phyloP scores from a whole-genome alignment of 2,797 vertebrate species.

The Lagocephalus sceleratus region DNA sequence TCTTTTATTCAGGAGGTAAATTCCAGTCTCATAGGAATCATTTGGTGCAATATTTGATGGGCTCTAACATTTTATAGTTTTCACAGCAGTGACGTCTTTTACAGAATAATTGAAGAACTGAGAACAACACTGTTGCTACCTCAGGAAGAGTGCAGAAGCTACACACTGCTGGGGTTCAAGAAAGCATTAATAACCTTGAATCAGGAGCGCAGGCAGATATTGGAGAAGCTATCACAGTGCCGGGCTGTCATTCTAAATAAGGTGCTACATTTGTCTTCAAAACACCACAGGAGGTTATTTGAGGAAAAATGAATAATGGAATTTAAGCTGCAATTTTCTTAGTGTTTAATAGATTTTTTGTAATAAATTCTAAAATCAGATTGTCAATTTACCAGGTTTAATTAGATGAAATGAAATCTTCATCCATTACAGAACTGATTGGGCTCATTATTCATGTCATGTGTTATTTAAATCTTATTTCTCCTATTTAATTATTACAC shows the following conservation, averaged over 20 bases:
- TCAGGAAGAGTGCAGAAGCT: slow-evolving; percentile 50
- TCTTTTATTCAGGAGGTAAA: slow-evolving; percentile 75
- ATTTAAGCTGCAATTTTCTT: no score
- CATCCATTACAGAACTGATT: background rate
- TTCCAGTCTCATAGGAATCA: background rate
- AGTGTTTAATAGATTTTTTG: no score
- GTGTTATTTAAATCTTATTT: background rate
- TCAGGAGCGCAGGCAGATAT: slow-evolving; percentile 39
- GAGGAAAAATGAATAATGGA: no score
- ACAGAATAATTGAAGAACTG: slow-evolving; percentile 79
- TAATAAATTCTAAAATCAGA: no score
- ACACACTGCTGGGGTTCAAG: slow-evolving; percentile 72
- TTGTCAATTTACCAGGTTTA: no score
- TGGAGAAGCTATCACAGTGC: slow-evolving; percentile 67
- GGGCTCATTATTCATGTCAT: no score
- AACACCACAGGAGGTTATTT: background rate
- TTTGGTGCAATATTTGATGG: background rate
- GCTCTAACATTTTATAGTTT: no score
- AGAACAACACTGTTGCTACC: slow-evolving; percentile 71
- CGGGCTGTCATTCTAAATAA: slow-evolving; percentile 58
- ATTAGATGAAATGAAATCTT: no score
- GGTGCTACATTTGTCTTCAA: slow-evolving; percentile 59
- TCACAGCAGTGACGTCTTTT: background rate
- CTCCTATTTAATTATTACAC: background rate
- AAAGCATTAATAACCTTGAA: slow-evolving; percentile 48